Conservation (phyloP, 2,888 invertebrate species). For the Frankliniella fusca region DNA sequence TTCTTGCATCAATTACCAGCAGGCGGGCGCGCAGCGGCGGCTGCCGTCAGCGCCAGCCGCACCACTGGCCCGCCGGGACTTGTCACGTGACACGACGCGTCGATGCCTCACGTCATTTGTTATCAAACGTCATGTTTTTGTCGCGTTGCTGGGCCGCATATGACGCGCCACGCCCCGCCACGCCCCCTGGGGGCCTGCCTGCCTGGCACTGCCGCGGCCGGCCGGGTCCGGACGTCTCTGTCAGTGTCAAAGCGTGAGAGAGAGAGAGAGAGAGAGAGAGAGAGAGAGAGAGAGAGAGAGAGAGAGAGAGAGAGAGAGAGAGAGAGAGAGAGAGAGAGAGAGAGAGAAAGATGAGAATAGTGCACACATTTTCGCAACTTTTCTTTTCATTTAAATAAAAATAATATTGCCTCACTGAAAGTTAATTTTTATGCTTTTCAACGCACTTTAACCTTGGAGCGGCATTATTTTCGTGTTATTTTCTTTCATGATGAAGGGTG, state of each 20-base stretch:
- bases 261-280: not conserved
- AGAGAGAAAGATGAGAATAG: not conserved
- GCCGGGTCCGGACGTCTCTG: not conserved
- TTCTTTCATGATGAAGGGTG: no score
- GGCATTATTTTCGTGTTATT: no score
- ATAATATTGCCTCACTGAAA: no score
- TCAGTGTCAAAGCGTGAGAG: not conserved
- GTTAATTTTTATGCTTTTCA: no score
- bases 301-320: slow-evolving; percentile 12
- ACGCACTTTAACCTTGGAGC: no score
- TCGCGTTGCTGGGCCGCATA: not conserved
- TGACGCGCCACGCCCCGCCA: not conserved
- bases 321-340: not conserved
- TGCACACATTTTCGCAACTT: no score
- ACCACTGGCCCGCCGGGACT: not conserved
- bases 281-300: slow-evolving; percentile 14
- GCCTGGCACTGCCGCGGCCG: not conserved
- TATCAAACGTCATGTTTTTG: slow-evolving; percentile 23
- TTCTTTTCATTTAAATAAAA: no score
- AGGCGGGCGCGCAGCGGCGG: no score
- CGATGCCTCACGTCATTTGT: slow-evolving; percentile 7
- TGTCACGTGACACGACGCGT: not conserved
- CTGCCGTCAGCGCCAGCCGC: no score
- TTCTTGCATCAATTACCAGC: no score
- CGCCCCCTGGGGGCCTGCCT: not conserved